These are phyloP conservation scores for Prosapia bicincta DNA, from an alignment of 2,888 invertebrate genomes.

Conservation along the genomic window DNA sequence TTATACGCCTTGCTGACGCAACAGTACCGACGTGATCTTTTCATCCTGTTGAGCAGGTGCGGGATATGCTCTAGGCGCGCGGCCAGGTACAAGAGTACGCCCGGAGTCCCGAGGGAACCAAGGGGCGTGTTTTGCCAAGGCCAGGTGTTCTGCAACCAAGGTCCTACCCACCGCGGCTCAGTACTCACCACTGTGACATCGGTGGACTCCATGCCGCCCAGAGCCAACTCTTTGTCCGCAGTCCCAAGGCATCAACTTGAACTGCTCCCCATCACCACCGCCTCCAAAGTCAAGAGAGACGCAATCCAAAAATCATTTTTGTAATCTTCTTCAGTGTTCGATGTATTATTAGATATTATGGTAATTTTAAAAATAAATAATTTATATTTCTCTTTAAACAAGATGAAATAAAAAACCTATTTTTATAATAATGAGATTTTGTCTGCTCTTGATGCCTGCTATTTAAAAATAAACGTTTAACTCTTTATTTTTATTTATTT, in stretches of 20 bases:
- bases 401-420: too few relatives aligned
- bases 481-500: too few relatives aligned
- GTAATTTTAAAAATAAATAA: too few relatives aligned
- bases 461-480: too few relatives aligned
- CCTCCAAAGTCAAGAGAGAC: not conserved
- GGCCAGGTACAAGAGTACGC: slow-evolving; percentile 45
- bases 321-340: not conserved
- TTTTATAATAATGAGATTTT: too few relatives aligned
- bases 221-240: not conserved
- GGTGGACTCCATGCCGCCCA: slow-evolving; percentile 40
- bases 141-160: slow-evolving; percentile 37
- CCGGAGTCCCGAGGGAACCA: slow-evolving; percentile 45
- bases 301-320: not conserved
- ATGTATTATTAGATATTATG: too few relatives aligned
- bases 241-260: not conserved
- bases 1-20: slow-evolving; percentile 64
- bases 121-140: slow-evolving; percentile 43
- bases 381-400: too few relatives aligned
- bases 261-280: not conserved
- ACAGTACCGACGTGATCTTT: slow-evolving; percentile 59
- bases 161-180: slow-evolving; percentile 42
- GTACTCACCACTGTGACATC: slow-evolving; percentile 48
- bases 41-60: slow-evolving; percentile 52
- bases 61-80: slow-evolving; percentile 49
- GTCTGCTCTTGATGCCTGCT: too few relatives aligned